phyloP scores from a whole-genome alignment of 2,888 invertebrate genomes.

The Ochropacha duplaris region DNA sequence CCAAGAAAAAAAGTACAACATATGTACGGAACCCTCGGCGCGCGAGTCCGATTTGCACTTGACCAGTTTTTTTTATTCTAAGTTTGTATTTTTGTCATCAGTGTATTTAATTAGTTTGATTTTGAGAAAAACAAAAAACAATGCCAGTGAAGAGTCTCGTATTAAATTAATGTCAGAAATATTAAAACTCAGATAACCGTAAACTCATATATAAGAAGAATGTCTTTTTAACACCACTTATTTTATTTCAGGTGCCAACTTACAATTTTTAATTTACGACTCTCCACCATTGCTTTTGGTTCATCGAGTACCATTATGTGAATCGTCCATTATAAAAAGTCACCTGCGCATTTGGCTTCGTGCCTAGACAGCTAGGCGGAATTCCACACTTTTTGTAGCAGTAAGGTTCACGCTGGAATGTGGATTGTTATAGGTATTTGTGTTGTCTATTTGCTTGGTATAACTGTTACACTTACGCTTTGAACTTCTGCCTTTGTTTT shows the following conservation, averaged over 20 bases:
- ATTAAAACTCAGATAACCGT: neutral
- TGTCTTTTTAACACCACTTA: constrained; percentile 12
- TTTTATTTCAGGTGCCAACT: constrained; percentile 24
- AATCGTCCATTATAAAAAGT: constrained; percentile 32
- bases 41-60: too few relatives aligned
- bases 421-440: neutral
- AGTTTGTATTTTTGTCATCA: too few relatives aligned
- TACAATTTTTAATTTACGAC: constrained; percentile 34
- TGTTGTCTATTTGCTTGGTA: neutral
- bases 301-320: constrained; percentile 11
- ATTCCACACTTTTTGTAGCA: constrained; percentile 7
- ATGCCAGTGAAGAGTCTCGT: too few relatives aligned
- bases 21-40: too few relatives aligned
- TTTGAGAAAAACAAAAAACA: too few relatives aligned
- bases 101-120: too few relatives aligned
- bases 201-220: constrained; percentile 8
- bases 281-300: constrained; percentile 9
- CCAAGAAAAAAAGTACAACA: too few relatives aligned
- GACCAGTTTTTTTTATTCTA: too few relatives aligned
- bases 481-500: neutral
- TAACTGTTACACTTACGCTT: neutral
- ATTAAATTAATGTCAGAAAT: too few relatives aligned
- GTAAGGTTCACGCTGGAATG: neutral
- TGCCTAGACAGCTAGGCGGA: constrained; percentile 28
- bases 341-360: constrained; percentile 42